These are phyloP conservation scores for Leucopternis melanops DNA, from an alignment of 2,113 vertebrate species.

Conservation along the genomic window DNA sequence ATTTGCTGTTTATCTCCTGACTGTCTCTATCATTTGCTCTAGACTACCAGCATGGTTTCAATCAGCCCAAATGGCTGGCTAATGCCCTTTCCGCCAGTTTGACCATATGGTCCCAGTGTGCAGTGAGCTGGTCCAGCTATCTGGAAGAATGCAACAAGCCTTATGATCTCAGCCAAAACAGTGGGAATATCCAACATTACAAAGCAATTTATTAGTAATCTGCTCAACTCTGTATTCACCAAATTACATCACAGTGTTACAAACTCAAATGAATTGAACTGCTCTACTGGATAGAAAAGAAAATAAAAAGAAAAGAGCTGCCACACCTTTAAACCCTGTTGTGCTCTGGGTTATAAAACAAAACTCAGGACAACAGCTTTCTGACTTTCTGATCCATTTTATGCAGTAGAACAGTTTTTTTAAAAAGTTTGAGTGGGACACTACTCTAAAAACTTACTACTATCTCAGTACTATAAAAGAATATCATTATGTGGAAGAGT, in stretches of 20 bases:
- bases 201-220: background rate
- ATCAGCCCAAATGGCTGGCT: background rate
- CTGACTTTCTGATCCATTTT: background rate
- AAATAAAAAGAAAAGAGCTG: background rate
- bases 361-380: background rate
- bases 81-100: background rate
- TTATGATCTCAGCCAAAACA: background rate
- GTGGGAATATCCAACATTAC: background rate
- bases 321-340: background rate
- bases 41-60: background rate
- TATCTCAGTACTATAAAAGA: background rate
- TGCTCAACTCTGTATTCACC: background rate
- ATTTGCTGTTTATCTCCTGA: background rate
- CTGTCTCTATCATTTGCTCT: background rate
- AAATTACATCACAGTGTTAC: background rate
- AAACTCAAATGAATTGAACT: background rate
- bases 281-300: background rate
- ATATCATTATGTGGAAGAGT: background rate
- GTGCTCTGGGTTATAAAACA: background rate
- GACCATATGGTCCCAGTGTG: background rate
- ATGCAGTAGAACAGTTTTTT: background rate
- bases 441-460: background rate
- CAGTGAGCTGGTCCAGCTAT: background rate
- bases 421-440: background rate
- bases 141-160: background rate